Evolutionary conservation across 2,113 vertebrate species (phyloP).

Genomic region (Oncorhynchus kisutch): DNA sequence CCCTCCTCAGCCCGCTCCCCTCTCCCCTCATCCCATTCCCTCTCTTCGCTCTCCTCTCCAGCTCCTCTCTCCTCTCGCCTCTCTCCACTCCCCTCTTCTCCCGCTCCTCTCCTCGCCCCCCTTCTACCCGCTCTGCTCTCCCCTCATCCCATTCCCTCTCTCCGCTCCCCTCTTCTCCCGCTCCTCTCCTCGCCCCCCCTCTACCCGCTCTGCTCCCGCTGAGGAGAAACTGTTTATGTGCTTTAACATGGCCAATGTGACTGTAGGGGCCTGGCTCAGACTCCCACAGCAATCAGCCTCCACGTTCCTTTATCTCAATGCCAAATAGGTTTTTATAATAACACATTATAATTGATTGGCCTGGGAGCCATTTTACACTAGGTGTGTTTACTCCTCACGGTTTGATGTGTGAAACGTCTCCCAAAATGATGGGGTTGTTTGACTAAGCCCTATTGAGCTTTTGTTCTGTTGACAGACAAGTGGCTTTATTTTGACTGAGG

Average conservation of each 20-base stretch:
- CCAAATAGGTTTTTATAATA: slow-evolving; percentile 66
- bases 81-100: no score
- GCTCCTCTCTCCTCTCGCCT: no score
- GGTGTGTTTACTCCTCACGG: slow-evolving; percentile 25
- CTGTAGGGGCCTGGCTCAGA: slow-evolving; percentile 40
- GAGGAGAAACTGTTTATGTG: slow-evolving; percentile 60
- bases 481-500: slow-evolving; percentile 52
- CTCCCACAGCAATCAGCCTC: slow-evolving; percentile 75
- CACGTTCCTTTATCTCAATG: slow-evolving; percentile 66
- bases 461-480: slow-evolving; percentile 31
- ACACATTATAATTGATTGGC: slow-evolving; percentile 68
- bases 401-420: slow-evolving; percentile 43
- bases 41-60: no score
- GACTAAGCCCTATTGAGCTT: slow-evolving; percentile 22
- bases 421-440: slow-evolving; percentile 46
- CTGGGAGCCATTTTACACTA: slow-evolving; percentile 61
- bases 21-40: no score
- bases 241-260: slow-evolving; percentile 50
- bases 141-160: no score
- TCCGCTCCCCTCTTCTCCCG: no score
- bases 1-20: no score
- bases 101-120: no score
- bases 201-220: slow-evolving; percentile 32
- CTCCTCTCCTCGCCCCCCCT: no score
- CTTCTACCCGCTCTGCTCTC: slow-evolving; percentile 5